phyloP scores from a whole-genome alignment of 2,113 vertebrate species.

The Gymnorhina tibicen region DNA sequence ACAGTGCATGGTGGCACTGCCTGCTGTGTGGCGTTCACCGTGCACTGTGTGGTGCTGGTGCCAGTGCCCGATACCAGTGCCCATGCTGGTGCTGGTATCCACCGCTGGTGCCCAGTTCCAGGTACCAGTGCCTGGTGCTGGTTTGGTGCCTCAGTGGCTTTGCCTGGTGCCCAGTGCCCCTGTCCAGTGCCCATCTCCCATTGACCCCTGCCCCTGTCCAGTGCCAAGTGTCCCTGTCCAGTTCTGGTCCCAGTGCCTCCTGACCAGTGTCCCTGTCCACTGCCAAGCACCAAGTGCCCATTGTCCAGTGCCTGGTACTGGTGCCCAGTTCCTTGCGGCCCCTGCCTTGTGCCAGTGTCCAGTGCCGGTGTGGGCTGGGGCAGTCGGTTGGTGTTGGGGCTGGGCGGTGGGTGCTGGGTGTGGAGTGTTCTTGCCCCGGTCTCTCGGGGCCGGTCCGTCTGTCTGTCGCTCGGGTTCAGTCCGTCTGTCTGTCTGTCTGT shows the following conservation, averaged over 20 bases:
- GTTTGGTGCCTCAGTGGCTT: background rate
- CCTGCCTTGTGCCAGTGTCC: background rate
- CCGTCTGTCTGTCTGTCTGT: background rate
- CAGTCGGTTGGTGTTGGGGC: fast-evolving
- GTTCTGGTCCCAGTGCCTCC: background rate
- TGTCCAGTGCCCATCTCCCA: background rate
- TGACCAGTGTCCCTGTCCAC: background rate
- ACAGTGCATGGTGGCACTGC: background rate
- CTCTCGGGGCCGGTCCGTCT: background rate
- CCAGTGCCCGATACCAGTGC: background rate
- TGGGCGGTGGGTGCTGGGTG: background rate
- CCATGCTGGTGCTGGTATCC: background rate
- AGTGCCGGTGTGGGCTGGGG: background rate
- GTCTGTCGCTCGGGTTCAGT: background rate
- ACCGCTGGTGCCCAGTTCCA: background rate
- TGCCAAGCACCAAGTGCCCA: background rate
- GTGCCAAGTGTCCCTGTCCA: background rate
- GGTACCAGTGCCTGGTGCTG: background rate
- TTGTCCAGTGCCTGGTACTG: background rate
- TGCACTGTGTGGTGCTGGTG: background rate
- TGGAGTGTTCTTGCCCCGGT: too few relatives aligned
- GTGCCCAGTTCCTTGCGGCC: background rate
- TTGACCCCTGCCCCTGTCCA: background rate
- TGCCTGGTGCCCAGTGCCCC: background rate
- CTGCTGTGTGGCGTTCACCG: background rate